Evolutionary conservation across 2,888 invertebrate genomes (phyloP).

Genomic region (Corbicula japonica): DNA sequence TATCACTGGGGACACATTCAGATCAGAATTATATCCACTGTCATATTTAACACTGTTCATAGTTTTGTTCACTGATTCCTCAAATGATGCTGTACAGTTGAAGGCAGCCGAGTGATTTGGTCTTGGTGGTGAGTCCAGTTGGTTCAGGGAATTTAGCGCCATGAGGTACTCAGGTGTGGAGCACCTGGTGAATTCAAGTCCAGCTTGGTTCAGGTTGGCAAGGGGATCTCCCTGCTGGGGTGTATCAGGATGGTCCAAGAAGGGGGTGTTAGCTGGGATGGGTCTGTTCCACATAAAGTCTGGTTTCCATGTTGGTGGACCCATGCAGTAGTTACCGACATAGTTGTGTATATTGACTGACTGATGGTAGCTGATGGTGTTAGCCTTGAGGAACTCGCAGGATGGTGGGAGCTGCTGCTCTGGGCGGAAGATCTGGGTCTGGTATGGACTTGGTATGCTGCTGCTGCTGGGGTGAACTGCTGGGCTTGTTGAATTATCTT

Average conservation of each 20-base stretch:
- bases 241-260: not conserved
- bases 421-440: not conserved
- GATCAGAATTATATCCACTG: constrained; percentile 74
- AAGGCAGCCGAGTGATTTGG: constrained; percentile 54
- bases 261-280: not conserved
- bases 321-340: constrained; percentile 47
- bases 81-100: constrained; percentile 8
- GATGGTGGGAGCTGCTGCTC: constrained; percentile 8
- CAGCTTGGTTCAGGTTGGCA: constrained; percentile 37
- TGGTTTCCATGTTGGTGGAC: constrained; percentile 33
- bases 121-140: constrained; percentile 60
- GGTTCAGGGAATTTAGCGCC: constrained; percentile 65
- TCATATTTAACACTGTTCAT: constrained; percentile 57
- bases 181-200: constrained; percentile 65
- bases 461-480: constrained; percentile 15
- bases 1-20: constrained; percentile 68
- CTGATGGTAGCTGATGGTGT: constrained; percentile 53
- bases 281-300: constrained; percentile 34
- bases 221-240: constrained; percentile 44
- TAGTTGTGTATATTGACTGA: constrained; percentile 63
- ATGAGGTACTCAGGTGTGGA: constrained; percentile 74
- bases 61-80: constrained; percentile 16
- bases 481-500: no score
- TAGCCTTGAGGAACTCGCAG: constrained; percentile 56
- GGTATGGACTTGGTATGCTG: constrained; percentile 3